Evolutionary conservation across 2,113 vertebrate species (phyloP).

Genomic region (Campylorhamphus procurvoides): DNA sequence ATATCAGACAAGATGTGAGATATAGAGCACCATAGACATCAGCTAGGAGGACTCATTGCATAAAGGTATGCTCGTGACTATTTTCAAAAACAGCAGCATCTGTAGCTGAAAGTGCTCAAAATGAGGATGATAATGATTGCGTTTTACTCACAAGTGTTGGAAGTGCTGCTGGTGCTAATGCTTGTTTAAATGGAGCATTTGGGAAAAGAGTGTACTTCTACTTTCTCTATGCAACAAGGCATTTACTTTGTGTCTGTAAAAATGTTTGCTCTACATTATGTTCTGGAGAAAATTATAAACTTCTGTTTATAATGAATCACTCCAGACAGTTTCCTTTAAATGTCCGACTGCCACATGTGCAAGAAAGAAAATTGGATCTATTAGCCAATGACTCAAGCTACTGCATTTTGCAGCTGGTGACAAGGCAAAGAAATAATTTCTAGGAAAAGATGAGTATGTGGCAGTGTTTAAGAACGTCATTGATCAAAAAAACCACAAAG

Average conservation of each 20-base stretch:
- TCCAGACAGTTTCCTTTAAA: not conserved
- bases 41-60: accelerated
- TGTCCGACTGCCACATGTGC: not conserved
- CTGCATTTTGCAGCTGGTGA: not conserved
- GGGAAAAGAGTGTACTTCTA: not conserved
- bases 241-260: slow-evolving; percentile 16
- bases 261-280: not conserved
- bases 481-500: not conserved
- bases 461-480: not conserved
- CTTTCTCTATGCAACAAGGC: not conserved
- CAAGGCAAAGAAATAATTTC: slow-evolving; percentile 9
- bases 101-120: not conserved
- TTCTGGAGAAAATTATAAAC: not conserved
- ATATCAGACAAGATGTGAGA: not conserved
- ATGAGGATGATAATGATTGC: not conserved
- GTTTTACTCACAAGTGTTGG: not conserved
- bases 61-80: not conserved
- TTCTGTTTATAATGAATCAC: slow-evolving; percentile 8
- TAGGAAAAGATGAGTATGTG: slow-evolving; percentile 19
- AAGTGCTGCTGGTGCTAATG: slow-evolving; percentile 1
- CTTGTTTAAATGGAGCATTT: not conserved
- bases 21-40: accelerated
- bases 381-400: slow-evolving; percentile 1
- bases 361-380: not conserved
- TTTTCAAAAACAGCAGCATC: not conserved